Base-by-base conservation (phyloP, 2,797 vertebrate genomes). In the Sciaenops ocellatus region DNA sequence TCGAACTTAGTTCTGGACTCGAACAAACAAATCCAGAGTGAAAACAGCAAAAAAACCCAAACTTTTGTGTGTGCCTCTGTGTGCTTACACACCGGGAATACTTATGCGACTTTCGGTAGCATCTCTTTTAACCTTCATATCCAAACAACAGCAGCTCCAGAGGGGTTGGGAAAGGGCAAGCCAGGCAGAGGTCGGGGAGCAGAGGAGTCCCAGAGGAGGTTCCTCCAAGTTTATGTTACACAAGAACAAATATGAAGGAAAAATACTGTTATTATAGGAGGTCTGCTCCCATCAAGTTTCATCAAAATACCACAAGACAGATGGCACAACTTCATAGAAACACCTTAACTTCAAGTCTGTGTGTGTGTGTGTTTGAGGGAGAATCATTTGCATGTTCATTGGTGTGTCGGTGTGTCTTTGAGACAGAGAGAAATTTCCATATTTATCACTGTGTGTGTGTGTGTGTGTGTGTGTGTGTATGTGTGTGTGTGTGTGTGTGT, bases 301-400 rank as follows among this genome's bases (percentile, higher is more conserved):
- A 71, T 79, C 70, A 76, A 80, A 89, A 85, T 28, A 78, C 75
- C 79, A 26, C 61, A 66, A 86, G 68, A 75, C 87, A 79, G 66
- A 77, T 78, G 82, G 82, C 73, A 81, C 22, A 6, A 51, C 77
- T 73, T 85, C 86, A 87, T 46, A 78, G 76, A 73, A 75, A 87
- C 76, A 82, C 78, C 79, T 77, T 28, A 15, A 52, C 75, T 72
- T 55, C 30, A 3, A 82, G 79, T 70, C 54, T 30, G 42, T 47
- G 42, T 22, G 28, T 52, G 48, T 46, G 72, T 76, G 48, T 24
- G 46, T 64, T 24, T 46, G 34, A 38, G 64, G 52, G 55, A 50
- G 67, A 77, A 80, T 80, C 59, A 82, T 85, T 87, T 90, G 73
- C 81, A 82, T 90, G 85, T 85, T 85, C 73, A 80, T 73, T 63